These are phyloP conservation scores for Dicyrtoma fusca DNA, from an alignment of 2,888 invertebrate genomes.

Conservation along the genomic window DNA sequence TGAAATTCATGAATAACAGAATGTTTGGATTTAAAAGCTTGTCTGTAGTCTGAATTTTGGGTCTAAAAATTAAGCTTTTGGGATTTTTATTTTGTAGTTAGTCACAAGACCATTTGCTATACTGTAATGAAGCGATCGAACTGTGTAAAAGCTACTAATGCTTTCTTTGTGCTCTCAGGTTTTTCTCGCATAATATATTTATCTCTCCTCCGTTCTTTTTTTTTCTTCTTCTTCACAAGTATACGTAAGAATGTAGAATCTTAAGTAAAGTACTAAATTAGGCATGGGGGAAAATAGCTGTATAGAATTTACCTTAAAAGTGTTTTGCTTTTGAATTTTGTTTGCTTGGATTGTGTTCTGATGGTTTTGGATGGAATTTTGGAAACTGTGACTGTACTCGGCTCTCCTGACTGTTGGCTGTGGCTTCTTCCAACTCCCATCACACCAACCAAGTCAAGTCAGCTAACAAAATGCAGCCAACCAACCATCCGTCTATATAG, in stretches of 20 bases:
- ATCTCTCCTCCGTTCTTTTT: not conserved
- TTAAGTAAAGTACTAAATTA: not conserved
- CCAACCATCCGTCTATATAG: constrained; percentile 1
- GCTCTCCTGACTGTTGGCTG: no score
- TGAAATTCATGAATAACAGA: no score
- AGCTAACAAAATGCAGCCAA: no score
- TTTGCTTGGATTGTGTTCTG: constrained; percentile 33
- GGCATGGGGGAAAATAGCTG: not conserved
- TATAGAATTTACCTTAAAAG: constrained; percentile 21
- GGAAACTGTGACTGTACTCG: not conserved
- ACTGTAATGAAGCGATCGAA: no score
- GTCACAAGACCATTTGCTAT: constrained; percentile 3
- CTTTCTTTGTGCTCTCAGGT: not conserved
- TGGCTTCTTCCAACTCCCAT: constrained; percentile 13
- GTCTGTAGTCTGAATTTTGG: no score
- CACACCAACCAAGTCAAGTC: no score
- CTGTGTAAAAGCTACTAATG: no score
- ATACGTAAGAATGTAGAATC: not conserved
- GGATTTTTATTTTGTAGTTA: no score
- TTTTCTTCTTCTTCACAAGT: not conserved
- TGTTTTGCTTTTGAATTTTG: constrained; percentile 30
- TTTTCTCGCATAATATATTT: not conserved
- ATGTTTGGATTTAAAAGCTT: no score
- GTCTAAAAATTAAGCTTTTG: no score
- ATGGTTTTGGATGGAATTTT: not conserved